These are phyloP conservation scores for Theodoxus fluviatilis DNA, from an alignment of 2,888 invertebrate species.

Conservation along the genomic window DNA sequence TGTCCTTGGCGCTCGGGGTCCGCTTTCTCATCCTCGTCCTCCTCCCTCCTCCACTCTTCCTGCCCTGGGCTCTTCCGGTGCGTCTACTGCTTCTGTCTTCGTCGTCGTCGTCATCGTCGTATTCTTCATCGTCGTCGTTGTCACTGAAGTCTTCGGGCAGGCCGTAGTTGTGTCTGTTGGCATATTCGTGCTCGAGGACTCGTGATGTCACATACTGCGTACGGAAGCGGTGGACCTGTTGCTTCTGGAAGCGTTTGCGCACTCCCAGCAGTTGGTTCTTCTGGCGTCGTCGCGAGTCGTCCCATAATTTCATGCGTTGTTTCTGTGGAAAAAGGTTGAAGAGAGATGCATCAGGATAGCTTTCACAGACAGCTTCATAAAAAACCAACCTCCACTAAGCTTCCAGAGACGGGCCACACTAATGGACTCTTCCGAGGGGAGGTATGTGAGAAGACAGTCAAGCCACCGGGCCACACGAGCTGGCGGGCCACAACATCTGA, in stretches of 20 bases:
- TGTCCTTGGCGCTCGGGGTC: conserved; percentile 14
- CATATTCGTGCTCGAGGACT: conserved; percentile 47
- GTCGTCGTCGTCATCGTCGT: neutral
- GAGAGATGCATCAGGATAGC: too few species aligned
- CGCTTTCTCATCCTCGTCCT: conserved; percentile 26
- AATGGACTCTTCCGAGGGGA: too few species aligned
- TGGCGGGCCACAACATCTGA: too few species aligned
- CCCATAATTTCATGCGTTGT: too few species aligned
- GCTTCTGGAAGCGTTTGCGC: conserved; percentile 44
- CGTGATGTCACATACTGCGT: conserved; percentile 55
- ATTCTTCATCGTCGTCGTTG: neutral
- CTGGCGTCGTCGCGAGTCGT: too few species aligned
- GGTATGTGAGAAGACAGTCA: too few species aligned
- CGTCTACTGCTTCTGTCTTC: conserved; percentile 22
- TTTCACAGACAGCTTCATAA: too few species aligned
- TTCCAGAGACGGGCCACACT: too few species aligned
- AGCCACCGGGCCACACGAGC: too few species aligned
- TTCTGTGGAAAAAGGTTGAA: too few species aligned
- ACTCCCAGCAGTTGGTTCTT: conserved; percentile 38
- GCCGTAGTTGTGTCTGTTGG: conserved; percentile 46
- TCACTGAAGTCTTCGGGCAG: conserved; percentile 43
- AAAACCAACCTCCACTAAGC: too few species aligned
- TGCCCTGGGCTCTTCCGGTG: neutral
- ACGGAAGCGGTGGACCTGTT: conserved; percentile 48
- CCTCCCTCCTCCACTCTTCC: neutral